phyloP scores from a whole-genome alignment of 2,797 vertebrate genomes.

The Ctenopoma kingsleyae region DNA sequence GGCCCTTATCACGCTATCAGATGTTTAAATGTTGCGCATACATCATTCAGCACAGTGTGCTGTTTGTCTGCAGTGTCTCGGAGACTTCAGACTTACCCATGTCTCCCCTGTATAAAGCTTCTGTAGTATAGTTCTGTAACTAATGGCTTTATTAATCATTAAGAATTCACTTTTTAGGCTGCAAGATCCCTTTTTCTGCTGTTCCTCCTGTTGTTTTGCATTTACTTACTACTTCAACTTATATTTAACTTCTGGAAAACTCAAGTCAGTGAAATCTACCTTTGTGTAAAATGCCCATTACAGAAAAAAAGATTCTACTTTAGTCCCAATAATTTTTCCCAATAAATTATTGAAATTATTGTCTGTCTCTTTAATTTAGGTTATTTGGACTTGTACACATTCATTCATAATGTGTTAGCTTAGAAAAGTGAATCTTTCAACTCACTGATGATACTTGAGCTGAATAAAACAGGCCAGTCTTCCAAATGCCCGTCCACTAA shows the following conservation, averaged over 20 bases:
- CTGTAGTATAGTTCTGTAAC: no score
- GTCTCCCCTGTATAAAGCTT: neutral
- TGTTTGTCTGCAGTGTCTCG: conserved; percentile 28
- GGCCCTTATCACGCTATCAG: conserved; percentile 63
- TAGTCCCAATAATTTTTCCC: no score
- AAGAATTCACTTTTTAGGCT: neutral
- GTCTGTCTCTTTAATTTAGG: neutral
- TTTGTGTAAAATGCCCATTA: no score
- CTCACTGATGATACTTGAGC: neutral
- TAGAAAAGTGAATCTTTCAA: neutral
- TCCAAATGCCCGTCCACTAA: conserved; percentile 13
- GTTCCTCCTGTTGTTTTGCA: neutral
- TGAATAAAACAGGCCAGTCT: conserved; percentile 4
- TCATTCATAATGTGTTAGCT: neutral
- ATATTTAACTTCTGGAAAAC: no score
- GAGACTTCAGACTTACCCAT: conserved; percentile 11
- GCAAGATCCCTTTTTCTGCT: neutral
- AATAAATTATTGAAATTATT: neutral
- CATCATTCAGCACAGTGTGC: conserved; percentile 36
- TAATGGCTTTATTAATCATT: no score
- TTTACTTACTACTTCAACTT: neutral
- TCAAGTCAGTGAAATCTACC: no score
- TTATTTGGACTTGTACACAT: neutral
- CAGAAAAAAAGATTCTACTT: no score
- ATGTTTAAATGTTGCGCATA: conserved; percentile 71